A percentile compares a stretch with the other conserved stretches of the same genome.
phyloP scores from a whole-genome alignment of 2,797 vertebrate genomes.

The Bradypodion ventrale region DNA sequence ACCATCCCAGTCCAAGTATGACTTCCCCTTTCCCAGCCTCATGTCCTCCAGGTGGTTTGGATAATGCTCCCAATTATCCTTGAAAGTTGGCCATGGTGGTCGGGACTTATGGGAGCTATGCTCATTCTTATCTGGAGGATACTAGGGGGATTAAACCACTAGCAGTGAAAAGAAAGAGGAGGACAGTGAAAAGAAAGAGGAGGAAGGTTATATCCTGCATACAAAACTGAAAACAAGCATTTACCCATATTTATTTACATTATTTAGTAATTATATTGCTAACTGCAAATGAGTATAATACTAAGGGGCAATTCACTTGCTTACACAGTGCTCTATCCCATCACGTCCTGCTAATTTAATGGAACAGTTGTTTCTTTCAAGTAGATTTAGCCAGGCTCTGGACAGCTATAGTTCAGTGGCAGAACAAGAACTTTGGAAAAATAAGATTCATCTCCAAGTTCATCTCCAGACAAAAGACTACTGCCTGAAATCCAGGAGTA shows the following conservation, averaged over 20 bases:
- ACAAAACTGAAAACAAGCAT: neutral
- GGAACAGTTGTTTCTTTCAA: neutral
- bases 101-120: neutral
- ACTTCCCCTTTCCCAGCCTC: neutral
- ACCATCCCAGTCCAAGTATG: neutral
- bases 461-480: neutral
- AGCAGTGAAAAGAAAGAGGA: neutral
- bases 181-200: neutral
- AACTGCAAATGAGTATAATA: no score
- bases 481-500: neutral
- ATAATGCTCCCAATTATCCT: neutral
- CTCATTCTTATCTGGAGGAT: neutral
- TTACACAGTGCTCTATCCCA: neutral
- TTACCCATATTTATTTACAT: neutral
- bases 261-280: no score
- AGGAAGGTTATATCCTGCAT: neutral
- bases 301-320: neutral
- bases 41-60: neutral
- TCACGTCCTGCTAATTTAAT: conserved; percentile 11
- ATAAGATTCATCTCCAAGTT: neutral
- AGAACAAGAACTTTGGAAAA: neutral
- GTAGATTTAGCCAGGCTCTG: neutral
- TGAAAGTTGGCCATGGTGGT: neutral
- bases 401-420: neutral
- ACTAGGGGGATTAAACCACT: neutral